These are phyloP conservation scores for Parotia lawesii DNA, from an alignment of 2,113 vertebrate genomes.

Conservation along the genomic window DNA sequence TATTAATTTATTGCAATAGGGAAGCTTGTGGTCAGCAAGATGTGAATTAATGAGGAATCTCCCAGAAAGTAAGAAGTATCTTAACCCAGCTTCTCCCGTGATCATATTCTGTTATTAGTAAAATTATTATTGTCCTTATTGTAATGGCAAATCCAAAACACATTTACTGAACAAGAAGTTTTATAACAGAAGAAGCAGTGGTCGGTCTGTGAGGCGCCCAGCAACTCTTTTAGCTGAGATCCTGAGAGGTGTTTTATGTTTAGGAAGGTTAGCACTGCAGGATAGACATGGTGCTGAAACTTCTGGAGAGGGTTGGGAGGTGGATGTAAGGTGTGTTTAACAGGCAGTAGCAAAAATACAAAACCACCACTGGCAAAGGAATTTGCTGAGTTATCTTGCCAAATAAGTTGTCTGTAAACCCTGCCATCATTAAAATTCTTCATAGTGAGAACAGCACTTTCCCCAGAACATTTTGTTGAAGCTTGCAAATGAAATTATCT, in stretches of 20 bases:
- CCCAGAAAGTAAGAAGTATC: not conserved
- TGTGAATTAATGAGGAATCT: not conserved
- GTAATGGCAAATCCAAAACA: not conserved
- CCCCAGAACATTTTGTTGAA: constrained; percentile 3
- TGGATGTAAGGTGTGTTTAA: not conserved
- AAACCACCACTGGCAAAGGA: not conserved
- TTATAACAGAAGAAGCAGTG: not conserved
- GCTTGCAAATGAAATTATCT: constrained; percentile 55
- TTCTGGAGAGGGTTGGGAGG: not conserved
- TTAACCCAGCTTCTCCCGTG: not conserved
- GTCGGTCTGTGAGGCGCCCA: accelerated
- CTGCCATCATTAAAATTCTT: constrained; percentile 36
- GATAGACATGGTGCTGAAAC: not conserved
- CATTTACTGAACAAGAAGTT: not conserved
- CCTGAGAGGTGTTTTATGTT: not conserved
- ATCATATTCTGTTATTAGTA: not conserved
- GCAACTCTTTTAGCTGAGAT: not conserved
- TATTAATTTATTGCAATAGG: not conserved
- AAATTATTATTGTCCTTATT: not conserved
- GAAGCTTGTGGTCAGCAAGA: not conserved
- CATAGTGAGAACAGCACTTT: not conserved
- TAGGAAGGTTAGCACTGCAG: not conserved
- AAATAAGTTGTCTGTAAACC: constrained; percentile 42
- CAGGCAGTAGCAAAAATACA: not conserved
- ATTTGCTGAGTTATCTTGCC: not conserved